Base-by-base conservation (phyloP, 2,113 vertebrate genomes). In the Tretioscincus oriximinensis region DNA sequence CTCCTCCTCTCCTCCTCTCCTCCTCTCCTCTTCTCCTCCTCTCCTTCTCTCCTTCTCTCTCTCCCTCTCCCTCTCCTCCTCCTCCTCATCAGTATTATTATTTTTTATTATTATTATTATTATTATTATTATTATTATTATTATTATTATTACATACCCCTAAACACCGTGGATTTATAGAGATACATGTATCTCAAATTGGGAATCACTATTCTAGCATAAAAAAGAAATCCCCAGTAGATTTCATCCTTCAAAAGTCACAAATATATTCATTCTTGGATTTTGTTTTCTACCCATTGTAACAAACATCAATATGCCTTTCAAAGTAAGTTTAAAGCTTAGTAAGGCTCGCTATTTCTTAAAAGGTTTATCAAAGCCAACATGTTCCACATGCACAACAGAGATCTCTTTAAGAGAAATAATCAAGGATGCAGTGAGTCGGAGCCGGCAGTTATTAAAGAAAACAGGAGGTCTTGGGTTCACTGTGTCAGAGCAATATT, bases 401-500 rank as follows among this genome's bases (percentile, higher is more conserved):
- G 69, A 88, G 87, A 85, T 79, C 26, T 71, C 18, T 76, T 78
- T 90, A 86, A 73, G 81, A 93, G 85, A 81, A 80, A 81, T 22
- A 35, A 76, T 86, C 73, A 75, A 88, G 26, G 74, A 22, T 29
- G 80, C 66, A 75, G 29, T 78, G n/a, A 73, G 63, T 28, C 22
- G 65, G 49, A 28, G 69, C 51, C n/a, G 73, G 35, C 64, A 51
- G 51, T 9, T n/a, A 5, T 77, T n/a, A 9, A 76, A 29, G 28
- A 83, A n/a, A 61, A 7, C 45, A 68, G 61, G 54, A 26, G 31
- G 26, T 78, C 31, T 28, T 51, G 26, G 69, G 80, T 78, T 87
- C 85, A 90, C 28, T 77, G 87, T 91, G 81, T 86, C 63, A 90
- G 89, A 84, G 73, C 86, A 72, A 84, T 84, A 86, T 54, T 76